Conservation (phyloP, 2,888 invertebrate species). For the Eristalis tenax region DNA sequence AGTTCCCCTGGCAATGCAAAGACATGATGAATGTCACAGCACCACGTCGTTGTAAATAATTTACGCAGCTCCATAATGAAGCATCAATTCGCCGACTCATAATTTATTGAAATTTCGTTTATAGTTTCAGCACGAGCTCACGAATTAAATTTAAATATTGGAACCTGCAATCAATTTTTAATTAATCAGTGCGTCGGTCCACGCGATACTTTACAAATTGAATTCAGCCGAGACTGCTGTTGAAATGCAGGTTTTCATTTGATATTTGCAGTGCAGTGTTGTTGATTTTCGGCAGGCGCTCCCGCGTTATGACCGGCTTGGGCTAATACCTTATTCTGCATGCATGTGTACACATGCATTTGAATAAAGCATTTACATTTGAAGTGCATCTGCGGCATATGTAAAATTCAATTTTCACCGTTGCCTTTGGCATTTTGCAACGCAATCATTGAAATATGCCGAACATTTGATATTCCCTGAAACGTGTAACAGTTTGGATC, state of each 20-base stretch:
- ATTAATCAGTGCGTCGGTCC: conserved; percentile 45
- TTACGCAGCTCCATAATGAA: background rate
- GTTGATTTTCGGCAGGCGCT: background rate
- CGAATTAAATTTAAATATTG: conserved; percentile 31
- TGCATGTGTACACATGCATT: conserved; percentile 4
- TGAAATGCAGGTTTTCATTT: conserved; percentile 16
- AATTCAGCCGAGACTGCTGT: conserved; percentile 20
- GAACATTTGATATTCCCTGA: conserved; percentile 37
- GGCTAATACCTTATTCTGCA: conserved; percentile 11
- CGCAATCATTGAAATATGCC: conserved; percentile 45
- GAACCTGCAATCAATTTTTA: conserved; percentile 60
- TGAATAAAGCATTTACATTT: background rate
- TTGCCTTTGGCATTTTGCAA: conserved; percentile 48
- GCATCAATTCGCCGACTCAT: background rate
- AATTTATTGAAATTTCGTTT: conserved; percentile 24
- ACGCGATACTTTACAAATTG: conserved; percentile 19
- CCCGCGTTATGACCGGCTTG: background rate
- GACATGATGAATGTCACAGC: background rate
- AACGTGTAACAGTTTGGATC: conserved; percentile 15
- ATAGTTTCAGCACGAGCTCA: conserved; percentile 19
- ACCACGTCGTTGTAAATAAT: background rate
- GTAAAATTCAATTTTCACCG: conserved; percentile 65
- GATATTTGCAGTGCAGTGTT: conserved; percentile 1
- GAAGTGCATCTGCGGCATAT: conserved; percentile 35
- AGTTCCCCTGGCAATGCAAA: background rate